A percentile compares a stretch with the other conserved stretches of the same genome.
These are phyloP conservation scores for Rhodeus uyekii DNA, from an alignment of 2,797 vertebrate genomes.

Conservation along the genomic window DNA sequence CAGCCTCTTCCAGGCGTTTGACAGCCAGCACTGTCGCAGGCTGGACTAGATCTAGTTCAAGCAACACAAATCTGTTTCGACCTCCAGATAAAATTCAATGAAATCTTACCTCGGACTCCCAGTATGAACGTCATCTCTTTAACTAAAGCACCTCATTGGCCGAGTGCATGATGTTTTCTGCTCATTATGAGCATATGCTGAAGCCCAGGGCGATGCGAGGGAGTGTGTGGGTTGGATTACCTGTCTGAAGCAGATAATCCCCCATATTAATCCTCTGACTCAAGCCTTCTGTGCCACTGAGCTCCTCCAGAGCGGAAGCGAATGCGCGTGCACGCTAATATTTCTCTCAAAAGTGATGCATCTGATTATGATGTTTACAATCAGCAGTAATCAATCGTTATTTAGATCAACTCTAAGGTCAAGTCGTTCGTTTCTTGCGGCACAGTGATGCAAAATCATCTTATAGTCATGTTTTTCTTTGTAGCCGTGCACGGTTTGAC, in stretches of 20 bases:
- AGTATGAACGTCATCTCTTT: conserved; percentile 73
- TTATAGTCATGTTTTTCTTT: not conserved
- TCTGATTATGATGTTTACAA: not conserved
- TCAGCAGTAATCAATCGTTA: not conserved
- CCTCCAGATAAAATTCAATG: not conserved
- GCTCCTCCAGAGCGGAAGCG: no score
- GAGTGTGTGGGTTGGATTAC: conserved; percentile 85
- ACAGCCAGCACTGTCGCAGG: no score
- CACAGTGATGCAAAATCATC: no score
- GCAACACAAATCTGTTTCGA: not conserved
- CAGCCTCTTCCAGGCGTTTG: not conserved
- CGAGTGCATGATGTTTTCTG: not conserved
- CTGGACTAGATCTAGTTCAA: no score
- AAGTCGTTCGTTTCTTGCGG: not conserved
- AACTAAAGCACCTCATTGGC: conserved; percentile 63
- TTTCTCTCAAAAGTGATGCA: not conserved
- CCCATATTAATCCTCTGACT: conserved; percentile 60
- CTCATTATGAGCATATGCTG: conserved; percentile 58
- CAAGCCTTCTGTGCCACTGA: conserved; percentile 56
- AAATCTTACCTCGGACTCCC: conserved; percentile 72
- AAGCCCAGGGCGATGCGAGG: conserved; percentile 61
- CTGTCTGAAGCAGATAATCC: conserved; percentile 77
- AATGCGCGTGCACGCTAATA: not conserved
- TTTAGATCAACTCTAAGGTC: not conserved
- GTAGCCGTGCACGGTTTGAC: not conserved